phyloP scores from a whole-genome alignment of 2,888 invertebrate genomes.

The Apoda limacodes region DNA sequence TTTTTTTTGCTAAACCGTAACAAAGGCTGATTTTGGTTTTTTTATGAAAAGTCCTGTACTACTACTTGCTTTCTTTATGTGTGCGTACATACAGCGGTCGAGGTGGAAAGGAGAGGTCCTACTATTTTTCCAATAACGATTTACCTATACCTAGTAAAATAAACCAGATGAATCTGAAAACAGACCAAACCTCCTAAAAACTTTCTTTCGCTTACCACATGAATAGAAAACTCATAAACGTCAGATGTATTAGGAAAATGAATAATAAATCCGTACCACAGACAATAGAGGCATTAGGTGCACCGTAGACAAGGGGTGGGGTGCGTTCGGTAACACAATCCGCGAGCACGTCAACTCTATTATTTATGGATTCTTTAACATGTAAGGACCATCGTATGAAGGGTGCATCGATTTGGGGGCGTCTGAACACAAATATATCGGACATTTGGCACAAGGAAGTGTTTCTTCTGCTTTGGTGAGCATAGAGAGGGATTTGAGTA shows the following conservation, averaged over 20 bases:
- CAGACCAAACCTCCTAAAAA: slow-evolving; percentile 25
- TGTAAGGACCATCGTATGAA: slow-evolving; percentile 54
- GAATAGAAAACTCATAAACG: slow-evolving; percentile 48
- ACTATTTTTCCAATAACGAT: no score
- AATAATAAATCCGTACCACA: slow-evolving; percentile 63
- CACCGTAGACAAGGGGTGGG: slow-evolving; percentile 48
- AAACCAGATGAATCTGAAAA: no score
- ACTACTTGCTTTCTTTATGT: no score
- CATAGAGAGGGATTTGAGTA: slow-evolving; percentile 35
- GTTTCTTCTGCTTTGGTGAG: slow-evolving; percentile 48
- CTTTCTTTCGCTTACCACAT: slow-evolving; percentile 23
- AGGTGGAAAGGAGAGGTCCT: no score
- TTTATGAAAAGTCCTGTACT: no score
- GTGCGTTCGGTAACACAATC: slow-evolving; percentile 50
- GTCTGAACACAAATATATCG: slow-evolving; percentile 36
- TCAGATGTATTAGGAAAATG: slow-evolving; percentile 61
- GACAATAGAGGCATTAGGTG: slow-evolving; percentile 64
- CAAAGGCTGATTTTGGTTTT: no score
- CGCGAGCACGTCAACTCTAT: slow-evolving; percentile 64
- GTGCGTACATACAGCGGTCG: no score
- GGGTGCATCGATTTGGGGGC: slow-evolving; percentile 23
- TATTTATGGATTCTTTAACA: slow-evolving; percentile 71
- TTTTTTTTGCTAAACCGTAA: no score
- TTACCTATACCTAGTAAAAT: no score
- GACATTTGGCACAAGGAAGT: slow-evolving; percentile 65